Evolutionary conservation across 1,140 invertebrate genomes (phyloP), one percentile per base, ranked within the genome.

Genomic region (Hyles euphorbiae): DNA sequence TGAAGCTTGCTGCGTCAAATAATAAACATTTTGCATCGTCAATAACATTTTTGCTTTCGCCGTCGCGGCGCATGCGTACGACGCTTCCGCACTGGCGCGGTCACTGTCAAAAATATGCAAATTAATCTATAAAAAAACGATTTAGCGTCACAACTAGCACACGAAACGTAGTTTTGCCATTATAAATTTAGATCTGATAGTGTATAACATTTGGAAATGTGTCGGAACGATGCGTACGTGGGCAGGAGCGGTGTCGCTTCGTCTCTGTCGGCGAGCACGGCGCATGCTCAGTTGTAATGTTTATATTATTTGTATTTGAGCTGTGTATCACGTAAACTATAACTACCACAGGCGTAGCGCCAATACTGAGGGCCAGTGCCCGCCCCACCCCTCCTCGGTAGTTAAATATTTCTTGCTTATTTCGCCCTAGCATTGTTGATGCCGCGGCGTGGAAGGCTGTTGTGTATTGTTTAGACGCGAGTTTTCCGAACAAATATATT

Each of bases 341-440:
- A 90, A 90, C 87, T 90, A 90, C 89, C 84, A 89, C 87, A 88
- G 82, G 73, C 81, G 76, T 76, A 81, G 77, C 83, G 78, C 86
- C 83, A 86, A 87, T 86, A 84, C 86, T 87, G 82, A 81, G 83
- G 80, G 82, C 75, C 74, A 76, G 77, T 65, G 74, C 72, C 74
- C 80, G 77, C 82, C 80, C 83, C 83, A 71, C 81, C 81, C 82
- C 83, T 71, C 81, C 55, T 70, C 75, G 83, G 80, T 89, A 87
- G 89, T 90, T 90, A 90, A 90, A 90, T 90, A 90, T 90, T 90
- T 87, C 87, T 89, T 90, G 89, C 89, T 90, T 90, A 89, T 90
- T 89, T 88, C 89, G 84, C 81, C 80, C 76, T 80, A 89, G 89
- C 89, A 90, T 90, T 90, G 87, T 90, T 90, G 89, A 88, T 83